Percentiles rank a stretch among this genome's conserved stretches.
Conservation (phyloP, 2,113 vertebrate genomes). For the Leptodactylus fuscus region DNA sequence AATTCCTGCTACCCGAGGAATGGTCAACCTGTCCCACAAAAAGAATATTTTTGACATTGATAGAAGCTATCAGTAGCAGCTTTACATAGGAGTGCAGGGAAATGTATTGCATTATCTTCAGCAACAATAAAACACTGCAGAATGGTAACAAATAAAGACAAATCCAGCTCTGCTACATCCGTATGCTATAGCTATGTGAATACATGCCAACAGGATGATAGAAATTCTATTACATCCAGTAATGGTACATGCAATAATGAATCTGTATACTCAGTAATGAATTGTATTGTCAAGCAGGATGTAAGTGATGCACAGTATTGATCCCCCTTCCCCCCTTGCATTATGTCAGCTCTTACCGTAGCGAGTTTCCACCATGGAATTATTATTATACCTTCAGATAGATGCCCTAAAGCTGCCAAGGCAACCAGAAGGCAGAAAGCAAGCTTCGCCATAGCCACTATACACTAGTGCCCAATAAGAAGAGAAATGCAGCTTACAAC, state of each 20-base stretch:
- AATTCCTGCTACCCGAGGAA: no score
- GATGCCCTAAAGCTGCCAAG: neutral
- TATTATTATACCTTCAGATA: neutral
- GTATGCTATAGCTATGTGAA: neutral
- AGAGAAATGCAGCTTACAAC: neutral
- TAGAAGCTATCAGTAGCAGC: no score
- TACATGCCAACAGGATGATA: neutral
- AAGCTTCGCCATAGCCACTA: neutral
- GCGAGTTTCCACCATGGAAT: constrained; percentile 12
- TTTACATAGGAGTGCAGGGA: neutral
- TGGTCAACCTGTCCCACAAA: no score
- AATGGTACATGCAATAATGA: neutral
- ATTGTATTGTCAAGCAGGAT: neutral
- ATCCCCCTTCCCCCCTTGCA: neutral
- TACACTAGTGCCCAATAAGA: neutral
- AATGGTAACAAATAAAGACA: neutral
- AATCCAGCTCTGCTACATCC: neutral
- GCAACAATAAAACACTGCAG: no score
- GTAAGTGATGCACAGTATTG: neutral
- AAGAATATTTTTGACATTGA: no score
- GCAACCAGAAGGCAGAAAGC: neutral
- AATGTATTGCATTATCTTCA: neutral
- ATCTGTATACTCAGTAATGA: neutral
- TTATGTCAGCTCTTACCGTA: constrained; percentile 41
- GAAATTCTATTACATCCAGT: no score